phyloP scores from a whole-genome alignment of 1,140 invertebrate genomes.

The Episyrphus balteatus region DNA sequence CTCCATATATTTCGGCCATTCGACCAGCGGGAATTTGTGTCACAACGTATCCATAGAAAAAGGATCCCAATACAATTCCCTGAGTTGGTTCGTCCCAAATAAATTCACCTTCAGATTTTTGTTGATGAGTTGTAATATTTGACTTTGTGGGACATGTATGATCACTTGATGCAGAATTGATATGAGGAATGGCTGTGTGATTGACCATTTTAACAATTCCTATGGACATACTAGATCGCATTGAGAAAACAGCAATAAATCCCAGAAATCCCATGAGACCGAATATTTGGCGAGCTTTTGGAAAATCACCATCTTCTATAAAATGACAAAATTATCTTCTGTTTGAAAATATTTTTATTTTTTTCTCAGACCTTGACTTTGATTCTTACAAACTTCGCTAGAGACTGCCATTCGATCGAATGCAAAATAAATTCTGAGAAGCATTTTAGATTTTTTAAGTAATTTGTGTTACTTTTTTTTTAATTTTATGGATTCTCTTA shows the following conservation, averaged over 20 bases:
- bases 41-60: conserved; percentile 77
- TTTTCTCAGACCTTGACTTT: no score
- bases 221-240: conserved; percentile 85
- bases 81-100: conserved; percentile 67
- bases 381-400: no score
- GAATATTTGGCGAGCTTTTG: conserved; percentile 59
- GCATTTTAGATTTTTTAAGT: no score
- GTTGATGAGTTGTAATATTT: conserved; percentile 41
- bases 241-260: conserved; percentile 75
- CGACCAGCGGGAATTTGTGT: conserved; percentile 80
- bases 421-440: no score
- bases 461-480: no score
- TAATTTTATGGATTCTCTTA: no score
- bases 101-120: conserved; percentile 56
- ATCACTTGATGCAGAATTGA: conserved; percentile 41
- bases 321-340: no score
- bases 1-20: conserved; percentile 65
- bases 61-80: conserved; percentile 70
- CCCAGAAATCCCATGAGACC: conserved; percentile 70
- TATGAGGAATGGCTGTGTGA: conserved; percentile 50
- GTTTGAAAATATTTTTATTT: no score
- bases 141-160: conserved; percentile 47
- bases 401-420: no score
- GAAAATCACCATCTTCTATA: conserved; percentile 10
- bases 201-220: conserved; percentile 92